These are phyloP conservation scores for Enteromius argenteus DNA, from an alignment of 2,797 vertebrate species.

Conservation along the genomic window DNA sequence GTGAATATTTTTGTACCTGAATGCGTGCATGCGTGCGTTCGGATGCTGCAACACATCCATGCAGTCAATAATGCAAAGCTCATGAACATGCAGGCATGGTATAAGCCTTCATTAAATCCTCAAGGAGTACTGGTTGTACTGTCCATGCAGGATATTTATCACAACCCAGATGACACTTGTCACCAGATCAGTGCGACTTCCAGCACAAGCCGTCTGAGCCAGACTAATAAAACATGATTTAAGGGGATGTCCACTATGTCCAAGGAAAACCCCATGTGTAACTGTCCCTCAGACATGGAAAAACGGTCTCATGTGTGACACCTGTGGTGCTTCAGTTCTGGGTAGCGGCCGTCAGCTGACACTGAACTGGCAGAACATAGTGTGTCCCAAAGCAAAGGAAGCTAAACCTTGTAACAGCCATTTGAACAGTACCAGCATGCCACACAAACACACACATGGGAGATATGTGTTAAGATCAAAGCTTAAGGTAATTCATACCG, in stretches of 20 bases:
- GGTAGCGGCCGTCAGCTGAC: slow-evolving; percentile 78
- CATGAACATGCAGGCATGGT: background rate
- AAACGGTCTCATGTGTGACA: slow-evolving; percentile 67
- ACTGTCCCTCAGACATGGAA: slow-evolving; percentile 60
- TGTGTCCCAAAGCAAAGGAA: slow-evolving; percentile 71
- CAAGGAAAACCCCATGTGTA: slow-evolving; percentile 65
- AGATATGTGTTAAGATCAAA: slow-evolving; percentile 25
- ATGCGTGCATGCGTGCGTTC: background rate
- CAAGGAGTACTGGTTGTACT: slow-evolving; percentile 34
- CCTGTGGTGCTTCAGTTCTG: slow-evolving; percentile 61
- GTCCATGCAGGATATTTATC: slow-evolving; percentile 24
- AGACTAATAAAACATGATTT: slow-evolving; percentile 35
- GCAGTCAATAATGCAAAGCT: background rate
- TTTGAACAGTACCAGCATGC: slow-evolving; percentile 62
- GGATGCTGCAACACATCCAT: background rate
- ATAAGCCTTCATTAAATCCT: slow-evolving; percentile 1
- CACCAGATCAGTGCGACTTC: slow-evolving; percentile 41
- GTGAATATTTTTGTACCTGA: slow-evolving; percentile 30
- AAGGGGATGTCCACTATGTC: slow-evolving; percentile 36
- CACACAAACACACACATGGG: background rate
- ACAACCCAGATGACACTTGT: slow-evolving; percentile 13
- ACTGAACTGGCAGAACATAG: slow-evolving; percentile 76
- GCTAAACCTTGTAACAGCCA: slow-evolving; percentile 75
- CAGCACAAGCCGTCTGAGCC: slow-evolving; percentile 28
- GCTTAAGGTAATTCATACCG: slow-evolving; percentile 35